These are phyloP conservation scores for Bovichtus diacanthus DNA, from an alignment of 2,797 vertebrate species.

Conservation along the genomic window DNA sequence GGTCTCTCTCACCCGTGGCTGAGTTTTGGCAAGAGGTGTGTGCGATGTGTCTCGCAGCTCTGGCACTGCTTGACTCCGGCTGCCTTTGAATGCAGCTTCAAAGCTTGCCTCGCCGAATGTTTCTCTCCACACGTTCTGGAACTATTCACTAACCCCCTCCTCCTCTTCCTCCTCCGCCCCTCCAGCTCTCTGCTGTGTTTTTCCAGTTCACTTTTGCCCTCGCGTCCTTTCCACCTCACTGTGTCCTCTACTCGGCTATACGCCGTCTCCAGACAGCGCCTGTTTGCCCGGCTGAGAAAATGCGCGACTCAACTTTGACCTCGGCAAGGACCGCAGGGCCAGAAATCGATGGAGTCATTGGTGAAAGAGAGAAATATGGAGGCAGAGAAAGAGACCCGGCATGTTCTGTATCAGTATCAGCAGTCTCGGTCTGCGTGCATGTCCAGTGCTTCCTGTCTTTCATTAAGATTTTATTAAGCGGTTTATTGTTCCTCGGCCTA, in stretches of 20 bases:
- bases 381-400: constrained; percentile 20
- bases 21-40: constrained; percentile 70
- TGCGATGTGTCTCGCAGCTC: constrained; percentile 69
- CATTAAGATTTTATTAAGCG: background rate
- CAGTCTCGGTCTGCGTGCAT: constrained; percentile 15
- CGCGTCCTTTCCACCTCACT: constrained; percentile 48
- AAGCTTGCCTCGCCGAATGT: constrained; percentile 72
- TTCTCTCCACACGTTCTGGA: constrained; percentile 73
- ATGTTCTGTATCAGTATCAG: constrained; percentile 41
- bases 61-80: constrained; percentile 80
- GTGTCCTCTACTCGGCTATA: constrained; percentile 56
- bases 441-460: constrained; percentile 13
- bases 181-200: constrained; percentile 55
- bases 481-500: background rate
- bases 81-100: constrained; percentile 86
- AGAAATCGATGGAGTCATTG: constrained; percentile 64
- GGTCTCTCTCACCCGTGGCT: constrained; percentile 55
- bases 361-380: constrained; percentile 43
- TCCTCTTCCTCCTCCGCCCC: constrained; percentile 22
- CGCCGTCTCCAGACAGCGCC: constrained; percentile 48
- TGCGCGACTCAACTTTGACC: constrained; percentile 71
- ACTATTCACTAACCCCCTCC: constrained; percentile 46
- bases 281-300: constrained; percentile 36
- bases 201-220: constrained; percentile 62
- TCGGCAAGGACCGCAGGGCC: constrained; percentile 24